Evolutionary conservation across 2,797 vertebrate genomes (phyloP).

Genomic region (Cygnus olor): DNA sequence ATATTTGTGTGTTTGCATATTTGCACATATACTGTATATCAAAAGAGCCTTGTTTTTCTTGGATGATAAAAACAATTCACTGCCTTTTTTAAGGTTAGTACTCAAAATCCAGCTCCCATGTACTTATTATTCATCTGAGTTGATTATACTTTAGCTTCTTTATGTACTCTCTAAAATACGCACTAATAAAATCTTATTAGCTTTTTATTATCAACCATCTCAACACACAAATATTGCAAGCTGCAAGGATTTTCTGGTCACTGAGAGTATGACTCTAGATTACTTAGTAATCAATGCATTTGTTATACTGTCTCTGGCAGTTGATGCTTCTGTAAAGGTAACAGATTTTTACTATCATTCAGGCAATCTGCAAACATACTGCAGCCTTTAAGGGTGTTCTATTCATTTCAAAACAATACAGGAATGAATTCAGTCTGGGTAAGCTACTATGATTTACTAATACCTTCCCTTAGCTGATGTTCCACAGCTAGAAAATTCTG

Average conservation of each 20-base stretch:
- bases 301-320: conserved; percentile 13
- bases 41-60: background rate
- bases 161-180: conserved; percentile 61
- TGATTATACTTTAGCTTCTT: conserved; percentile 61
- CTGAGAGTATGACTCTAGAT: background rate
- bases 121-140: conserved; percentile 41
- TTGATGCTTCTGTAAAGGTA: background rate
- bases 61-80: conserved; percentile 62
- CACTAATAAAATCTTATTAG: conserved; percentile 62
- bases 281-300: conserved; percentile 7
- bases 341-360: conserved; percentile 1
- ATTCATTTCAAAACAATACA: background rate
- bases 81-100: conserved; percentile 37
- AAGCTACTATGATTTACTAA: conserved; percentile 15
- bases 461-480: background rate
- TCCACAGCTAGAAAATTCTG: background rate
- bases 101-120: conserved; percentile 41
- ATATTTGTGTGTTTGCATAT: background rate
- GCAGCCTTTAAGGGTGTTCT: background rate
- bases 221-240: conserved; percentile 46
- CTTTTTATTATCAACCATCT: conserved; percentile 56
- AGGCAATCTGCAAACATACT: background rate
- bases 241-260: conserved; percentile 52
- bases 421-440: background rate
- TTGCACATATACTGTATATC: background rate